These are phyloP conservation scores for Charaxes varanes DNA, from an alignment of 1,140 invertebrate genomes.

Conservation along the genomic window DNA sequence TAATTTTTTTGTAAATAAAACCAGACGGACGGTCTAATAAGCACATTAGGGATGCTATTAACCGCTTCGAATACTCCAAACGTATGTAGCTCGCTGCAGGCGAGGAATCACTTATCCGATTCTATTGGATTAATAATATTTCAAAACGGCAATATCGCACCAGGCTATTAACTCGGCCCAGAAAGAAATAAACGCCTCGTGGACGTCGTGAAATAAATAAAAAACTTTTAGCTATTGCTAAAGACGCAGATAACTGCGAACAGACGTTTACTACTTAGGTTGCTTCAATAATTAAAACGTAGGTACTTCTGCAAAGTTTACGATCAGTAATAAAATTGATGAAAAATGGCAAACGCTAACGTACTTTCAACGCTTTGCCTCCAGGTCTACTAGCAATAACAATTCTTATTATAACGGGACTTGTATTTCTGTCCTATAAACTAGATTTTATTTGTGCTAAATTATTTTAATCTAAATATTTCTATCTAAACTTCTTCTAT, in stretches of 20 bases:
- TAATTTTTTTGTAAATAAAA: constrained; percentile 53
- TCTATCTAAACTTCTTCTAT: too few relatives aligned
- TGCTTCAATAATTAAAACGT: constrained; percentile 9
- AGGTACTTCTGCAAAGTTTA: constrained; percentile 13
- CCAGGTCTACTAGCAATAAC: constrained; percentile 29
- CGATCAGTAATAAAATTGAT: constrained; percentile 30
- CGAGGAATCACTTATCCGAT: constrained; percentile 38
- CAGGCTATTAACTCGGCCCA: constrained; percentile 17
- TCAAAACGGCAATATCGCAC: constrained; percentile 27
- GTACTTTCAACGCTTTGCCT: constrained; percentile 28
- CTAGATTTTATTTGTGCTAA: constrained; percentile 51
- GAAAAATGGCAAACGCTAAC: constrained; percentile 35
- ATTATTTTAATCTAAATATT: constrained; percentile 68
- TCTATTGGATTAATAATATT: constrained; percentile 22
- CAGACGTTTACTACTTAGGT: constrained; percentile 5
- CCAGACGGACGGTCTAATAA: constrained; percentile 47
- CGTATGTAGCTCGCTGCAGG: constrained; percentile 35
- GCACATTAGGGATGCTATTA: constrained; percentile 52
- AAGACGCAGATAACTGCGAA: constrained; percentile 1
- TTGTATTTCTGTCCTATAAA: constrained; percentile 40
- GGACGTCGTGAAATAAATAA: constrained; percentile 8
- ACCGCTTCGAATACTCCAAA: constrained; percentile 30
- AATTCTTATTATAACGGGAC: constrained; percentile 37
- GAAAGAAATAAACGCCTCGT: constrained; percentile 4
- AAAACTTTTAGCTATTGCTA: constrained; percentile 8